Base-by-base conservation (phyloP, 2,888 invertebrate genomes). In the Callosobruchus maculatus region DNA sequence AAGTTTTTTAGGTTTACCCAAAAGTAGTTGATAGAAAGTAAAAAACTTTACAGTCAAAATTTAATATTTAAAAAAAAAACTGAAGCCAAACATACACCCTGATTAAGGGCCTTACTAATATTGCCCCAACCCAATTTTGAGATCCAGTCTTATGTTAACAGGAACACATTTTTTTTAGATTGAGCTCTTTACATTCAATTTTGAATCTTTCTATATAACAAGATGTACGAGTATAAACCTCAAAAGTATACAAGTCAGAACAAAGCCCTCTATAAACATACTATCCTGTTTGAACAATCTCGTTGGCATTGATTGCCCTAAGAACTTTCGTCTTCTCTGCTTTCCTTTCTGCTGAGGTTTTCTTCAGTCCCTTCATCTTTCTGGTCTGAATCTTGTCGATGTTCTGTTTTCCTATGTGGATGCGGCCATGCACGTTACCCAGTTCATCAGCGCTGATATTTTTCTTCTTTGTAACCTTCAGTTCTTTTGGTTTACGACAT, bases 331-430 rank as follows among this genome's bases (percentile, higher is more conserved):
- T 13, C 89, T 78, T 86, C 81, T 90, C 89, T 21, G 89, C 86
- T 80, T 92, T 93, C 80, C 88, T 91, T 82, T 95, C 94, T 75
- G 91, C 90, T 0, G 91, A 86, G 0, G 93, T 91, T 86, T 95
- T 95, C 82, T 92, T 93, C 72, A 97, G 88, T 67, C 95, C 97
- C 87, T 96, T 97, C 91, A 97, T 94, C 86, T 96, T 97, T 76
- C 97, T 91, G 2, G 96, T 97, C 85, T 98, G 97, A 77, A 98
- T 88, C 79, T 92, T 93, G 72, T 91, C 89, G 49, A 98, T 90
- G 82, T 96, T 93, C 84, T 99, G 99, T 81, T 93, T 93, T 79
- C 95, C 95, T 89, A 99, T 91, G 87, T 99, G 99, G 74, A 99
- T 92, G 72, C 97, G 93, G 68, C 97, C 99, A 83, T 95, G 90